Conservation (phyloP, 2,113 vertebrate species). For the Myotis lucifugus region DNA sequence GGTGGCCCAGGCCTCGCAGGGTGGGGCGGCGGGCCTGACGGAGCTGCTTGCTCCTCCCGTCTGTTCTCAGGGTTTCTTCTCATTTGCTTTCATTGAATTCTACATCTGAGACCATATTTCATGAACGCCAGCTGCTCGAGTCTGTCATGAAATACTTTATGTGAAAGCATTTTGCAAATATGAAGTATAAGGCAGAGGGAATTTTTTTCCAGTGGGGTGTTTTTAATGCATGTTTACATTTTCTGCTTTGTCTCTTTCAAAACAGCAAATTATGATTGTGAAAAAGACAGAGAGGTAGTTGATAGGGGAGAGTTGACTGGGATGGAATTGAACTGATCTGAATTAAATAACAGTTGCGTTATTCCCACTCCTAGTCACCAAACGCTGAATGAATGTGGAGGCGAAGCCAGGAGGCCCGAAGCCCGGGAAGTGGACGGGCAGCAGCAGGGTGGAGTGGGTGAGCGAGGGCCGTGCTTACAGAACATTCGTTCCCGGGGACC, state of each 20-base stretch:
- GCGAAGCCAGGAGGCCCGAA: background rate
- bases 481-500: background rate
- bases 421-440: rapidly evolving
- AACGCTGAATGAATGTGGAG: background rate
- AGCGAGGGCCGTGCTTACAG: rapidly evolving
- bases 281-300: conserved; percentile 39
- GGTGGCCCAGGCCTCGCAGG: too few relatives aligned
- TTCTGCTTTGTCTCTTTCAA: conserved; percentile 62
- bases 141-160: conserved; percentile 72
- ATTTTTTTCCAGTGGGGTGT: conserved; percentile 40
- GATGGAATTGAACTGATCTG: conserved; percentile 7
- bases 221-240: conserved; percentile 63
- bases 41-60: background rate
- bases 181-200: conserved; percentile 43
- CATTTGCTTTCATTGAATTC: background rate
- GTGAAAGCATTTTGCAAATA: conserved; percentile 57
- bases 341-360: conserved; percentile 70
- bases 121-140: conserved; percentile 57
- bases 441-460: rapidly evolving
- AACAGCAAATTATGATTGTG: conserved; percentile 43
- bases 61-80: background rate
- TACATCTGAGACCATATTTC: conserved; percentile 51
- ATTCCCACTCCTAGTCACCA: background rate
- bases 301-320: conserved; percentile 5
- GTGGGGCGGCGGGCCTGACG: rapidly evolving